phyloP scores from a whole-genome alignment of 2,113 vertebrate species.

The Gobio gobio region DNA sequence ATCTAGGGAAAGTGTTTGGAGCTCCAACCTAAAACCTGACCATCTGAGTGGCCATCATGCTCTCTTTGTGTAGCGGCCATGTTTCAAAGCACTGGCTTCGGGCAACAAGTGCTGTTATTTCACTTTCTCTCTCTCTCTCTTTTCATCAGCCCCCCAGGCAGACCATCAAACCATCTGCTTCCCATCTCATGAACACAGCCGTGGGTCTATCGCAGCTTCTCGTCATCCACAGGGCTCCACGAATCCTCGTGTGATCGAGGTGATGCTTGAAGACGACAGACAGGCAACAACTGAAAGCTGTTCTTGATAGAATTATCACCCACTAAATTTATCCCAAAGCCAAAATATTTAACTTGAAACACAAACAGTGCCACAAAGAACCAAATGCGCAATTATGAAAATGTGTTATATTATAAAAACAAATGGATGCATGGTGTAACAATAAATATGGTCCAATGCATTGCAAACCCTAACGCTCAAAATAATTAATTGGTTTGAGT shows the following conservation, averaged over 20 bases:
- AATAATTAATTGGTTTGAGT: too few relatives aligned
- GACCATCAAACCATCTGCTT: slow-evolving; percentile 53
- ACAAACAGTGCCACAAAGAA: background rate
- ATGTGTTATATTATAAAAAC: background rate
- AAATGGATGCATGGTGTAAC: background rate
- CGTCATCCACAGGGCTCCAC: slow-evolving; percentile 4
- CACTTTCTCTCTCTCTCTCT: slow-evolving; percentile 27
- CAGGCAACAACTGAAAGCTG: slow-evolving; percentile 6
- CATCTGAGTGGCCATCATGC: slow-evolving; percentile 11
- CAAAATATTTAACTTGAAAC: slow-evolving; percentile 16
- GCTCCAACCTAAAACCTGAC: slow-evolving; percentile 1
- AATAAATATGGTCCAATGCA: background rate
- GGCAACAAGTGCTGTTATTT: slow-evolving; percentile 53
- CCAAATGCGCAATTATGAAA: background rate
- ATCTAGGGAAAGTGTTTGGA: slow-evolving; percentile 25
- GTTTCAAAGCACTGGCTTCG: slow-evolving; percentile 36
- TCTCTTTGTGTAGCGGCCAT: slow-evolving; percentile 1
- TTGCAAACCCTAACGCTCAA: too few relatives aligned
- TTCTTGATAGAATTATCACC: slow-evolving; percentile 25
- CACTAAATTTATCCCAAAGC: slow-evolving; percentile 14
- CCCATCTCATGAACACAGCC: slow-evolving; percentile 20
- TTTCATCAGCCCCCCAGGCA: slow-evolving; percentile 15
- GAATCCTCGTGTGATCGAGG: background rate
- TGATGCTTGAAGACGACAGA: slow-evolving; percentile 17
- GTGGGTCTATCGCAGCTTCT: slow-evolving; percentile 37